phyloP scores from a whole-genome alignment of 2,888 invertebrate genomes.

The Melinaea menophilus region DNA sequence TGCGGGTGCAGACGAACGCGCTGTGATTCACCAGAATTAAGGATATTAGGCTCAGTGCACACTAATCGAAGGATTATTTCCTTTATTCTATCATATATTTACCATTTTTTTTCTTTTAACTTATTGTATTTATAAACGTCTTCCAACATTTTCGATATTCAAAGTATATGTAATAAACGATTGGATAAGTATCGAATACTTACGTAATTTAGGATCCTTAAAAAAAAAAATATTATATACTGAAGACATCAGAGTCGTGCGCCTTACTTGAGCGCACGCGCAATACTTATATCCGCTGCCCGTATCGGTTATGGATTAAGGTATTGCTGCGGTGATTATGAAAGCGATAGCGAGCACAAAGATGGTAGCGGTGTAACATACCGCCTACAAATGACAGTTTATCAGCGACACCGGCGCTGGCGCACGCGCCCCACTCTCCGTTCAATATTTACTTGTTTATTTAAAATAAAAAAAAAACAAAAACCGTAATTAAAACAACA shows the following conservation, averaged over 20 bases:
- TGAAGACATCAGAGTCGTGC: not conserved
- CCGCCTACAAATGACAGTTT: conserved; percentile 43
- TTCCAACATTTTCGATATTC: too few species aligned
- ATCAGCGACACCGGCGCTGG: conserved; percentile 42
- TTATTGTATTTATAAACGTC: too few species aligned
- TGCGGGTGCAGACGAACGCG: conserved; percentile 12
- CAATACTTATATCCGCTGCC: not conserved
- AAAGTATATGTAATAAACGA: too few species aligned
- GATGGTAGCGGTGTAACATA: conserved; percentile 34
- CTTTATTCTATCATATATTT: too few species aligned
- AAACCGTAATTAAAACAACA: conserved; percentile 7
- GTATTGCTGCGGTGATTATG: conserved; percentile 54
- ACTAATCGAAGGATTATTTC: not conserved
- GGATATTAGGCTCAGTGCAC: conserved; percentile 11
- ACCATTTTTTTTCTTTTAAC: too few species aligned
- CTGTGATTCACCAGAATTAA: conserved; percentile 22
- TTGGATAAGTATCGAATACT: not conserved
- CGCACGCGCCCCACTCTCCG: conserved; percentile 43
- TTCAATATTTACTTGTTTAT: conserved; percentile 15
- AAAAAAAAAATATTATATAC: not conserved
- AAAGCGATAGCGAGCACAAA: conserved; percentile 56
- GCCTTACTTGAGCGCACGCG: not conserved
- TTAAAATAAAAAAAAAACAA: conserved; percentile 11
- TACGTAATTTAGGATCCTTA: not conserved
- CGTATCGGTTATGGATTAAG: conserved; percentile 24